Percentiles rank a stretch among this genome's conserved stretches.
phyloP scores from a whole-genome alignment of 2,888 invertebrate species.

The Plebejus anna region DNA sequence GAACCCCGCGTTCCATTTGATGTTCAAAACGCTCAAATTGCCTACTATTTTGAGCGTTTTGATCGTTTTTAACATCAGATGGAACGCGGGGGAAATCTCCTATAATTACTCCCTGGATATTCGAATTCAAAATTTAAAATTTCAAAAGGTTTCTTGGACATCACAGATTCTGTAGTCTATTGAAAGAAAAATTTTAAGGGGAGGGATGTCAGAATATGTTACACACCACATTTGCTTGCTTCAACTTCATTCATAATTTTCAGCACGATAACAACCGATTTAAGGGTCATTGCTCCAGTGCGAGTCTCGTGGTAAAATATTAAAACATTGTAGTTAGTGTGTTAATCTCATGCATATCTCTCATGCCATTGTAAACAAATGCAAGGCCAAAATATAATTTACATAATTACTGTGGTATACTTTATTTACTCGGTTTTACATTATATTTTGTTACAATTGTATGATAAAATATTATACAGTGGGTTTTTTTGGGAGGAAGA shows the following conservation, averaged over 20 bases:
- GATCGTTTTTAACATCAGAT: no score
- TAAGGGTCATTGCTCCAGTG: neutral
- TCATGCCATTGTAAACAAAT: conserved; percentile 13
- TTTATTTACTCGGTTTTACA: neutral
- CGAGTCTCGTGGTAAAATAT: neutral
- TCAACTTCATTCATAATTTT: neutral
- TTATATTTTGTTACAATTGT: neutral
- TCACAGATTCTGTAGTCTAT: no score
- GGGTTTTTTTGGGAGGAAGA: neutral
- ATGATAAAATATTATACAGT: neutral
- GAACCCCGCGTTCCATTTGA: no score
- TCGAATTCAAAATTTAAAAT: no score
- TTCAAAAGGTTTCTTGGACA: no score
- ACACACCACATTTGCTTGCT: neutral
- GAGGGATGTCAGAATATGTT: neutral
- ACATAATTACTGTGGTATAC: conserved; percentile 6
- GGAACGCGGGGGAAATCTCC: no score
- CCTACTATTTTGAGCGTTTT: no score
- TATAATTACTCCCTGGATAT: no score
- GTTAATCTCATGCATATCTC: conserved; percentile 2
- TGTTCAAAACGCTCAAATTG: no score
- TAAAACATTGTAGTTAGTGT: neutral
- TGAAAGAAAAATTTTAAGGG: no score
- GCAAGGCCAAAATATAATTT: conserved; percentile 11
- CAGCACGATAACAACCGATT: conserved; percentile 1